Conservation (phyloP, 1,140 invertebrate species). For the Bombus impatiens region DNA sequence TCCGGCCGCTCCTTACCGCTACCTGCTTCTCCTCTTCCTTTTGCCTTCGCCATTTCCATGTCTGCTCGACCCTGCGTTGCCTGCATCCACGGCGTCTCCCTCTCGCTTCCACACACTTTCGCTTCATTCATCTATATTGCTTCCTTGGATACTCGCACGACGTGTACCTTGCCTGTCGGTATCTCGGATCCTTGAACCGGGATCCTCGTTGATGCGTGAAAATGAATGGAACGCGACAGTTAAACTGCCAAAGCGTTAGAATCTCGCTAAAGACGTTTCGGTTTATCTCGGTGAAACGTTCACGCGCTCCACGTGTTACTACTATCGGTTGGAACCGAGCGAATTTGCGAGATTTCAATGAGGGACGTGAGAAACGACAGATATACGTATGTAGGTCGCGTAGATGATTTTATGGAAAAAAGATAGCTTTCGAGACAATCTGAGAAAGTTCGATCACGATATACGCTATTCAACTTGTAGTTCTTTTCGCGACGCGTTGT, state of each 20-base stretch:
- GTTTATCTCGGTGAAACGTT: not conserved
- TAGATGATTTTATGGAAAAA: no score
- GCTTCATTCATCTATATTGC: no score
- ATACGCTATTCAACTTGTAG: not conserved
- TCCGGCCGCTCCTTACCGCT: slow-evolving; percentile 15
- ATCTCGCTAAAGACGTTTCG: not conserved
- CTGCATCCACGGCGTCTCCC: not conserved
- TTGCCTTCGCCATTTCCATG: not conserved
- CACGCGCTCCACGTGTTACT: not conserved
- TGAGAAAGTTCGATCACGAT: not conserved
- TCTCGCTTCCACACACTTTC: not conserved
- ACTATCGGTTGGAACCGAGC: not conserved
- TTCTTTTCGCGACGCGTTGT: not conserved
- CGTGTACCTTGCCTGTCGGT: no score
- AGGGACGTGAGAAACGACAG: not conserved
- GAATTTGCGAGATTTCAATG: not conserved
- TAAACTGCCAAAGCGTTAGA: not conserved
- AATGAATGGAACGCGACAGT: slow-evolving; percentile 2
- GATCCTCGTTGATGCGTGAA: not conserved
- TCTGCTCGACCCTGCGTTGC: slow-evolving; percentile 19
- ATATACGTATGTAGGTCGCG: not conserved
- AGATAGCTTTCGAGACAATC: not conserved
- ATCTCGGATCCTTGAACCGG: slow-evolving; percentile 7
- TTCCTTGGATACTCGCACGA: no score
- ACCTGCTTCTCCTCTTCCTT: not conserved